Base-by-base conservation (phyloP, 2,113 vertebrate genomes). In the Asarcornis scutulata region DNA sequence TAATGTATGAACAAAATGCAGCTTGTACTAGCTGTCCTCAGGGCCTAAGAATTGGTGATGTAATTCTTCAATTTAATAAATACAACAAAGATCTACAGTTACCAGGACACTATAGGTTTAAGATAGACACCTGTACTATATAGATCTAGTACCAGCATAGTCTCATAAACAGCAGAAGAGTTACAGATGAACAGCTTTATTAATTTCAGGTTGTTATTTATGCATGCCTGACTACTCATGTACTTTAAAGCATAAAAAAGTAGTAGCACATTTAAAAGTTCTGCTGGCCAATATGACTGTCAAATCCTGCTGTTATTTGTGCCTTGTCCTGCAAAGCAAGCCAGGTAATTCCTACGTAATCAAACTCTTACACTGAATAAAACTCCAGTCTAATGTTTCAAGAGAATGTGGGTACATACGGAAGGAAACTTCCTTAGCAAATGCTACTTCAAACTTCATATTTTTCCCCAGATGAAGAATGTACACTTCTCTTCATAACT, bases 371-470 rank as follows among this genome's bases (percentile, higher is more conserved):
- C 74, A 62, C 59, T 13, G 7, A 77, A 29, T 9, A 79, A 38
- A 22, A 73, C 11, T 73, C 15, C 23, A 67, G 21, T 29, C n/a
- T 25, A 67, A 78, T 5, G 52, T 42, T 67, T 68, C 52, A 82
- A 46, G 20, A 59, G 17, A 89, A 86, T 1, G 1, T 7, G 22
- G 14, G 6, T 32, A 8, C 9, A 1, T 2, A 27, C 9, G 12
- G 9, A 76, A 86, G 67, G 26, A 52, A 71, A 22, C 21, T n/a
- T 58, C n/a, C n/a, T 36, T 18, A 38, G 21, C n/a, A 53, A 90
- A 56, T 18, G 46, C 4, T 69, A 46, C 25, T 83, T 79, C 25
- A 42, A 63, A 31, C 29, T 38, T 48, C 40, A 48, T 23, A 42
- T 52, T 68, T 36, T 67, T n/a, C 46, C 42, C n/a, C 62, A 32